Base-by-base conservation (phyloP, 2,888 invertebrate species). In the Ormyrus rosae region DNA sequence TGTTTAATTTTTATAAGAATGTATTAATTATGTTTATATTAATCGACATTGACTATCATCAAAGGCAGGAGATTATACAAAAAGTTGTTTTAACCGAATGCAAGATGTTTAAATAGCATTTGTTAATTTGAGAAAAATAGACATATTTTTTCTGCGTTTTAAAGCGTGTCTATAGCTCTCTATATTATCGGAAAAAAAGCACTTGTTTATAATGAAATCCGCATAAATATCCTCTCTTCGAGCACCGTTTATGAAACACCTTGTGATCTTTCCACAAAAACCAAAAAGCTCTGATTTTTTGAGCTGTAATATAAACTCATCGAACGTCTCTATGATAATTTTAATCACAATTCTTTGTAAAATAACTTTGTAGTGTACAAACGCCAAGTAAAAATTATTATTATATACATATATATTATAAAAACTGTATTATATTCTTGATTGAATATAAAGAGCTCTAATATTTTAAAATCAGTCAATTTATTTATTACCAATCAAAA, bases 391-490 rank as follows among this genome's bases (percentile, higher is more conserved):
- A 80, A 82, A 79, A 80, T 83, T 68, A 83, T 77, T 80, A 80
- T 79, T 51, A n/a, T 61, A 68, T 51, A 67, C 19, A 60, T 19
- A 46, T 61, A 60, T 55, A 70, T 55, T 63, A 64, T 34, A 60
- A 75, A 80, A 74, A 72, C 73, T 81, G 78, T 84, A 85, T 85
- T 87, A 86, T 88, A 88, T 89, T 87, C 86, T 88, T 88, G 83
- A 84, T 85, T 84, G 82, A 84, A 86, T 85, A 86, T 86, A 86
- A 86, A 85, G 83, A 84, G 79, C 81, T 85, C 83, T 84, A 85
- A 86, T 85, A 85, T 88, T 88, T 88, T 85, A 87, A 86, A 78
- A 83, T 77, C 82, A 78, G 84, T 84, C 82, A 86, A 83, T 70
- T 86, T 83, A 19, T 81, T 78, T 56, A 56, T 78, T 56, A 56